A percentile compares a stretch with the other conserved stretches of the same genome.
Evolutionary conservation across 2,888 invertebrate genomes (phyloP).

Genomic region (Frankliniella fusca): DNA sequence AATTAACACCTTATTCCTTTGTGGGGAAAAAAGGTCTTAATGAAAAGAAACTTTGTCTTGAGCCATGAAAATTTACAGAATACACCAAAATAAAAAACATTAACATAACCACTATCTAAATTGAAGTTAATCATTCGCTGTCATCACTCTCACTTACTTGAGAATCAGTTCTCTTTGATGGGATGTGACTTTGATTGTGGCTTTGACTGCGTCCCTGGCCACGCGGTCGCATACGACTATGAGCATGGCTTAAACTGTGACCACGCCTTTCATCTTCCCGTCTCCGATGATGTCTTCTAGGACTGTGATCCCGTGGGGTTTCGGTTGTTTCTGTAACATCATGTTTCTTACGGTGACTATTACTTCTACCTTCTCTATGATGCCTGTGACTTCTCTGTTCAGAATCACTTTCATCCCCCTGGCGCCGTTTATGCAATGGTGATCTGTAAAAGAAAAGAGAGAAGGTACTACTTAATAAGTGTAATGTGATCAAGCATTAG

Average conservation of each 20-base stretch:
- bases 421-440: background rate
- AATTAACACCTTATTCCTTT: too few relatives aligned
- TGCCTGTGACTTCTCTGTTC: constrained; percentile 5
- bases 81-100: background rate
- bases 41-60: too few relatives aligned
- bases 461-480: background rate
- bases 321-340: background rate
- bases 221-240: background rate
- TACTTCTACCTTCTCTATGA: background rate
- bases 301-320: background rate
- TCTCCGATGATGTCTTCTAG: background rate
- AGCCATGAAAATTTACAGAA: background rate
- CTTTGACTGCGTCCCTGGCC: background rate
- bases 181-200: background rate
- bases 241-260: background rate
- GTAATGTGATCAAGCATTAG: background rate
- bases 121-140: background rate
- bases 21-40: too few relatives aligned
- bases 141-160: background rate
- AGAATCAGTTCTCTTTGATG: background rate
- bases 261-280: background rate
- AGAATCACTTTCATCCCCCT: background rate
- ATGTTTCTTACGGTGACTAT: background rate
- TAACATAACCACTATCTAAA: background rate
- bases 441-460: background rate